Base-by-base conservation (phyloP, 2,797 vertebrate genomes). In the Neomorphus geoffroyi region DNA sequence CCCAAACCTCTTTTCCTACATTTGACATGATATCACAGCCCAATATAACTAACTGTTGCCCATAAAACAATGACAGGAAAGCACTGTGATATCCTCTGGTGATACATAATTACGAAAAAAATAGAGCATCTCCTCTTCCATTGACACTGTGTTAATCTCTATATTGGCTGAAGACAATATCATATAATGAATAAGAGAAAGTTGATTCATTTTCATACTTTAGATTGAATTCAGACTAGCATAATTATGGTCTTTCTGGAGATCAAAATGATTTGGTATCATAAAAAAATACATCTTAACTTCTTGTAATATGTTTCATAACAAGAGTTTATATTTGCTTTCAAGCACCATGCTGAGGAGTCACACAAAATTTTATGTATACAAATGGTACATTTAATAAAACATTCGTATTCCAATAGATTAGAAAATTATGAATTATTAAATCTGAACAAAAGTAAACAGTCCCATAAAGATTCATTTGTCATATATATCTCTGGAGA, bases 231-330 rank as follows among this genome's bases (percentile, higher is more conserved):
- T 91, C 70, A 92, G 79, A 33, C 73, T 90, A 51, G 32, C 37
- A 18, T 92, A 90, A 97, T 96, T 93, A 94, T 61, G 80, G 91
- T 90, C 41, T 95, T 97, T 93, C 80, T 46, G 72, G 88, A 90
- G 81, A 95, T 95, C 92, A 84, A 88, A 93, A 70, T 82, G 80
- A 96, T 93, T 77, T 4, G 75, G 51, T 71, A 56, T 21, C 69
- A 64, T 33, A 87, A 82, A 94, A 46, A 95, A 92, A 92, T 32
- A 41, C 17, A 50, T 88, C 87, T 60, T 43, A 66, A 80, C 18
- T 84, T 35, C 45, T 46, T 64, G 64, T 54, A 61, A 88, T 86
- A 35, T 24, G 35, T 90, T 74, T 60, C 61, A 32, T 45, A 69
- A 70, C 45, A 45, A 50, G 54, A 75, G 27, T 72, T 96, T 86